A percentile compares a stretch with the other conserved stretches of the same genome.
These are phyloP conservation scores for Acipenser transmontanus DNA, from an alignment of 2,797 vertebrate genomes.

Conservation along the genomic window DNA sequence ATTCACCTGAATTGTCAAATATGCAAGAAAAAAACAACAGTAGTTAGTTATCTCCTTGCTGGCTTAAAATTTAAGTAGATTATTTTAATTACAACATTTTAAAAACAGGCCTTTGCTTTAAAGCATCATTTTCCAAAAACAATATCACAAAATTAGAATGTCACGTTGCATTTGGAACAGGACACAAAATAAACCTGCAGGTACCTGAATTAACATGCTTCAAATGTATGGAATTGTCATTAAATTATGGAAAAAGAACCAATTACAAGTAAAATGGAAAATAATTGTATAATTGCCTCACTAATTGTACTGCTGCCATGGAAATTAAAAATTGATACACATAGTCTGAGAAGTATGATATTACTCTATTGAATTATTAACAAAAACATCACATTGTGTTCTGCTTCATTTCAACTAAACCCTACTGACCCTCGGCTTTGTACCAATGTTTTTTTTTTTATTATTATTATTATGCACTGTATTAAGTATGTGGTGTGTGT, in stretches of 20 bases:
- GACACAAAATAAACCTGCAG: slow-evolving; percentile 14
- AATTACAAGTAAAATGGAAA: neutral
- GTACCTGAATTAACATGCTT: neutral
- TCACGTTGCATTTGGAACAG: slow-evolving; percentile 18
- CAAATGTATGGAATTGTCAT: neutral
- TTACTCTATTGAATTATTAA: neutral
- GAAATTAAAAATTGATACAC: slow-evolving; percentile 15
- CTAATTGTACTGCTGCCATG: slow-evolving; percentile 9
- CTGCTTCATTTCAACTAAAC: too few species aligned
- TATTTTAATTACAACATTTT: too few species aligned
- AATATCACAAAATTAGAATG: slow-evolving; percentile 19
- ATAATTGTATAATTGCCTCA: slow-evolving; percentile 2
- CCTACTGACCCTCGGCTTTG: too few species aligned
- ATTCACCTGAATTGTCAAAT: too few species aligned
- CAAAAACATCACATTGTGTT: too few species aligned
- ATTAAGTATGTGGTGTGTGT: too few species aligned
- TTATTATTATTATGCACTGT: too few species aligned
- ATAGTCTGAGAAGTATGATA: slow-evolving; percentile 12
- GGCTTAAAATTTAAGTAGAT: too few species aligned
- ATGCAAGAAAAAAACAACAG: too few species aligned
- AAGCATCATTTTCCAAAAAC: slow-evolving; percentile 12
- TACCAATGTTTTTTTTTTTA: too few species aligned
- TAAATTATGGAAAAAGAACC: slow-evolving; percentile 2
- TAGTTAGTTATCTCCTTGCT: too few species aligned
- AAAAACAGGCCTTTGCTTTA: too few species aligned